Evolutionary conservation across 92 coral and sea anemone species (phyloP).

Genomic region (Heteractis magnifica): DNA sequence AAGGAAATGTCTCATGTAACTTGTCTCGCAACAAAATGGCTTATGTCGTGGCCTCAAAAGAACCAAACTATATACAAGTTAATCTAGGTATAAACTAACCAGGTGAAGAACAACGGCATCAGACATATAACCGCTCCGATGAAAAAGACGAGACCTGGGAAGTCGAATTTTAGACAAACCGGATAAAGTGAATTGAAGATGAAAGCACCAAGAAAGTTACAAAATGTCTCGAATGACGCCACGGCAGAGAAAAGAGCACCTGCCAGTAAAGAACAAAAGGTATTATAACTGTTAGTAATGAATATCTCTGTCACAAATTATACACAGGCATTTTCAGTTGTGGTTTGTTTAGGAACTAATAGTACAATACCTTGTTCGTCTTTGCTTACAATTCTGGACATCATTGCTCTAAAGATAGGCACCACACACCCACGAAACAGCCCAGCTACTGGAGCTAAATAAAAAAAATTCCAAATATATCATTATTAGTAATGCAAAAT

Average conservation of each 20-base stretch:
- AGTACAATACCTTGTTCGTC: conserved; percentile 70
- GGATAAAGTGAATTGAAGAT: conserved; percentile 70
- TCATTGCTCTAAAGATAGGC: conserved; percentile 72
- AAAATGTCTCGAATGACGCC: conserved; percentile 69
- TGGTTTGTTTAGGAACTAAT: not conserved
- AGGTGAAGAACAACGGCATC: conserved; percentile 44
- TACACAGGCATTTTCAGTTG: too few species aligned
- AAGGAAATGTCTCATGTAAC: too few species aligned
- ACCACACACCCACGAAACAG: conserved; percentile 50
- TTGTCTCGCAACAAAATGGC: too few species aligned
- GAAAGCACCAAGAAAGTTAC: conserved; percentile 59
- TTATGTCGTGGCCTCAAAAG: too few species aligned
- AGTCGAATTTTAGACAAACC: conserved; percentile 48
- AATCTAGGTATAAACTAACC: conserved; percentile 31
- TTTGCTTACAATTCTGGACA: conserved; percentile 64
- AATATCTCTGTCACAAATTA: too few species aligned
- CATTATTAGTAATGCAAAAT: not conserved
- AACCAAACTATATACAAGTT: too few species aligned
- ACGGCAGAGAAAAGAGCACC: conserved; percentile 78
- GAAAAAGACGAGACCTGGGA: conserved; percentile 65
- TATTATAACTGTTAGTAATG: too few species aligned
- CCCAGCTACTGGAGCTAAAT: conserved; percentile 52
- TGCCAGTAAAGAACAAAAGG: not conserved
- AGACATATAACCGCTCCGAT: conserved; percentile 47
- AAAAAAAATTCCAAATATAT: not conserved